These are phyloP conservation scores for Pantherophis guttatus DNA, from an alignment of 2,113 vertebrate genomes.

Conservation along the genomic window DNA sequence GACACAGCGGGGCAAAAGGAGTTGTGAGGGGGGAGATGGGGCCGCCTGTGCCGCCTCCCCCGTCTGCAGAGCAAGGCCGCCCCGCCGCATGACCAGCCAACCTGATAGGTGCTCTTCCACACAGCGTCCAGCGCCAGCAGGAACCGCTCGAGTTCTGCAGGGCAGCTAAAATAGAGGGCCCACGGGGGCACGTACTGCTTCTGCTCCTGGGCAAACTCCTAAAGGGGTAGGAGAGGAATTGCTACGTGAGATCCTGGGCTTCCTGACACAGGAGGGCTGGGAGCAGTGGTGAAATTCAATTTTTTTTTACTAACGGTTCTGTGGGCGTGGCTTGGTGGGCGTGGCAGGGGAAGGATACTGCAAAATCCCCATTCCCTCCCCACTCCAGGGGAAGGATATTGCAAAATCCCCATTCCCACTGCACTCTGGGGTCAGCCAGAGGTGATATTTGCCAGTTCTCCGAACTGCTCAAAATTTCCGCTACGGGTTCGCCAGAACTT, in stretches of 20 bases:
- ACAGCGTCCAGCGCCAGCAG: conserved; percentile 69
- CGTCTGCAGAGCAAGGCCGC: background rate
- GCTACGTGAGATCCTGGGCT: background rate
- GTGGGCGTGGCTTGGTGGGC: too few relatives aligned
- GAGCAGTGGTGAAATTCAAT: too few relatives aligned
- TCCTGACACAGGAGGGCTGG: background rate
- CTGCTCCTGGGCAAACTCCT: conserved; percentile 89
- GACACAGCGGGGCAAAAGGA: background rate
- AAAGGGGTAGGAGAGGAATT: background rate
- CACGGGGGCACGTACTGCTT: conserved; percentile 83
- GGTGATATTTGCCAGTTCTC: too few relatives aligned
- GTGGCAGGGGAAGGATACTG: too few relatives aligned
- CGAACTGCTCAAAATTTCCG: too few relatives aligned
- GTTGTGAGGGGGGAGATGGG: background rate
- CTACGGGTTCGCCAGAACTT: too few relatives aligned
- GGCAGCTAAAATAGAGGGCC: conserved; percentile 91
- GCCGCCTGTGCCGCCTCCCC: background rate
- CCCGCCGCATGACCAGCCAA: conserved; percentile 34
- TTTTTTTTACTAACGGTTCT: too few relatives aligned
- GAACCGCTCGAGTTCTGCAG: conserved; percentile 86
- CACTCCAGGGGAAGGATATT: too few relatives aligned
- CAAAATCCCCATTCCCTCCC: too few relatives aligned
- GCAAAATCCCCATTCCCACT: too few relatives aligned
- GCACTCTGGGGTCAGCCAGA: too few relatives aligned
- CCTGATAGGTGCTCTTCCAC: conserved; percentile 88